Evolutionary conservation across 92 coral and sea anemone genomes (phyloP), one percentile per base, ranked within the genome.

Genomic region (Metridium senile): DNA sequence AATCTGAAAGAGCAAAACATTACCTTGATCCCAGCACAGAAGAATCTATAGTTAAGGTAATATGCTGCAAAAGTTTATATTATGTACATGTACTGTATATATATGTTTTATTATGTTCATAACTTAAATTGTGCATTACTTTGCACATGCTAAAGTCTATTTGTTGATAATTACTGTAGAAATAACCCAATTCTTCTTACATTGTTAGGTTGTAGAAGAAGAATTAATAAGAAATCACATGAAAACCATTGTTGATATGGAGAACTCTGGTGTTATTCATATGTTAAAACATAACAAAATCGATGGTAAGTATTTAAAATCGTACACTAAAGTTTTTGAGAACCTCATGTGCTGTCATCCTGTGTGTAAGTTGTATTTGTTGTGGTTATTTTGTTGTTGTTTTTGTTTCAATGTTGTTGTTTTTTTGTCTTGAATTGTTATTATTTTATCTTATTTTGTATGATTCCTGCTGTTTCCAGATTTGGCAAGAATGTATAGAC

Each of bases 161-260:
- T n/a, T n/a, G n/a, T n/a, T n/a, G n/a, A n/a, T n/a, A n/a, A n/a
- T n/a, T n/a, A n/a, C n/a, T n/a, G n/a, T n/a, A n/a, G n/a, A n/a
- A n/a, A n/a, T n/a, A n/a, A n/a, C n/a, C n/a, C n/a, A n/a, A n/a
- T n/a, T 19, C 32, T 13, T 35, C 61, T 26, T 59, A 31, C 39
- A 39, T 68, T 79, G 29, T 26, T 66, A 95, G 99, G 99, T 95
- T 74, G 93, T 95, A 21, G 97, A 95, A 71, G 93, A 89, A 69
- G 99, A 95, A 69, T 81, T 95, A 45, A 95, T 95, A 75, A 83
- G 91, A 26, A 95, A 95, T 69, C 99, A 95, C 86, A 95, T 95
- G 99, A 95, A 89, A 71, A 95, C 97, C 16, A 97, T 95, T 72
- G 99, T 95, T 26, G 99, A 95, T 83, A 95, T 95, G 99, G 99